Conservation (phyloP, 2,888 invertebrate genomes). For the Thymelicus lineola region DNA sequence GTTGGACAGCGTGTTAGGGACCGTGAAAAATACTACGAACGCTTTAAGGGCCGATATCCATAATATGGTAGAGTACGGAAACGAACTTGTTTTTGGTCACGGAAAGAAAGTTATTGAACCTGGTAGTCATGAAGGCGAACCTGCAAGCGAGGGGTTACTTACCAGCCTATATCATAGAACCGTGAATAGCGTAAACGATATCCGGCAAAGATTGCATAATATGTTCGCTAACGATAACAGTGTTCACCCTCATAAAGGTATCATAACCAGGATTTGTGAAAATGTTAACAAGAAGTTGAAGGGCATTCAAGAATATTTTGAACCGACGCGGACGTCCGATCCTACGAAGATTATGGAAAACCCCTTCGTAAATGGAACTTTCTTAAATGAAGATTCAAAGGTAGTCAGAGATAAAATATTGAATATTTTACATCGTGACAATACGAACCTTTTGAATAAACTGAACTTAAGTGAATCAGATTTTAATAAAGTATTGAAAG, state of each 20-base stretch:
- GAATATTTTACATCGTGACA: constrained; percentile 14
- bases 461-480: constrained; percentile 16
- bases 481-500: constrained; percentile 7
- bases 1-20: constrained; percentile 39
- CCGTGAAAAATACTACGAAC: constrained; percentile 41
- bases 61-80: constrained; percentile 41
- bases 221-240: background rate
- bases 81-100: constrained; percentile 42
- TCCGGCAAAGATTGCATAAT: constrained; percentile 4
- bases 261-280: constrained; percentile 1
- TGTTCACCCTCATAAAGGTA: constrained; percentile 2
- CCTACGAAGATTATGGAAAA: constrained; percentile 3
- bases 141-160: constrained; percentile 18
- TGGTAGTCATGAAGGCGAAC: background rate
- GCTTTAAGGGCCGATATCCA: constrained; percentile 41
- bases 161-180: constrained; percentile 2
- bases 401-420: constrained; percentile 17
- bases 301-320: constrained; percentile 3
- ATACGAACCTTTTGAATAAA: constrained; percentile 17
- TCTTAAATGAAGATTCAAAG: constrained; percentile 7
- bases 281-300: constrained; percentile 15
- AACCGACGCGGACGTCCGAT: background rate
- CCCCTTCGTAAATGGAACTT: background rate
- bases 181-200: background rate
- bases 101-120: background rate